A percentile compares a stretch with the other conserved stretches of the same genome.
Evolutionary conservation across 2,113 vertebrate species (phyloP).

Genomic region (Ranitomeya variabilis): DNA sequence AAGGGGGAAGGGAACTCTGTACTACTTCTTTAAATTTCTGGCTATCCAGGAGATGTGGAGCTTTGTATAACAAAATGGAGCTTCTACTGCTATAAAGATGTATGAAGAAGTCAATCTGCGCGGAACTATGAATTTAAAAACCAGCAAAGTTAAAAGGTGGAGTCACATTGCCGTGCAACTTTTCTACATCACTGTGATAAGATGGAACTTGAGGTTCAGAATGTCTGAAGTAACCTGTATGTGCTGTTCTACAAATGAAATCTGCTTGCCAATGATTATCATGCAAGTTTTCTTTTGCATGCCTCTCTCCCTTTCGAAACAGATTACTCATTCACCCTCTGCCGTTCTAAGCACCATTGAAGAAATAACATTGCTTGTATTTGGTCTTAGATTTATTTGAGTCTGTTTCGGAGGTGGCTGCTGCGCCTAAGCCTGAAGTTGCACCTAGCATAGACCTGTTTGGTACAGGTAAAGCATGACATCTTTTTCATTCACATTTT

Average conservation of each 20-base stretch:
- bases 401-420: slow-evolving; percentile 87
- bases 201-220: neutral
- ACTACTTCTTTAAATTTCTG: too few species aligned
- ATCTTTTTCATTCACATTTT: slow-evolving; percentile 59
- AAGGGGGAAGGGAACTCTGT: too few species aligned
- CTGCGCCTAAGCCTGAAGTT: slow-evolving; percentile 91
- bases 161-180: neutral
- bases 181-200: neutral
- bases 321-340: slow-evolving; percentile 21
- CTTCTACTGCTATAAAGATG: too few species aligned
- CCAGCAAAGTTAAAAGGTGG: too few species aligned
- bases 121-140: too few species aligned
- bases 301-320: slow-evolving; percentile 61
- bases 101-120: too few species aligned
- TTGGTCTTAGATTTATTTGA: slow-evolving; percentile 99
- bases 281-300: slow-evolving; percentile 62
- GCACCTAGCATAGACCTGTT: slow-evolving; percentile 99
- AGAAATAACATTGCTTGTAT: slow-evolving; percentile 81
- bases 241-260: slow-evolving; percentile 49
- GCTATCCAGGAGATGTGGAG: too few species aligned
- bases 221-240: slow-evolving; percentile 24
- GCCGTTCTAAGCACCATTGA: slow-evolving; percentile 56
- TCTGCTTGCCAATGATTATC: slow-evolving; percentile 58
- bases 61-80: too few species aligned
- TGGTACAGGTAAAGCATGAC: slow-evolving; percentile 87